Conservation (phyloP, 2,888 invertebrate genomes). For the Spilarctia lutea region DNA sequence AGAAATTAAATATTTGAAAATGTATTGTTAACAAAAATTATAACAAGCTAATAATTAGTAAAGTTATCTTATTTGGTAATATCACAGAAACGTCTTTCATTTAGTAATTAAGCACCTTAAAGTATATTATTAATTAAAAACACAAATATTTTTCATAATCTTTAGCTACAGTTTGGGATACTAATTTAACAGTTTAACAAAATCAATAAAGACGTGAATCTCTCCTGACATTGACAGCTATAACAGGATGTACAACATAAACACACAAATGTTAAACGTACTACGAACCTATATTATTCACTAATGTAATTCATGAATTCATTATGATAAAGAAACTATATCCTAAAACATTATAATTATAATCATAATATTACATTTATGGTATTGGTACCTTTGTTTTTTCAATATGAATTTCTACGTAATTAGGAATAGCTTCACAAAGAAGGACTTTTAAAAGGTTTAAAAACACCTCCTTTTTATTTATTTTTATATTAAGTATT, state of each 20-base stretch:
- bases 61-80: conserved; percentile 52
- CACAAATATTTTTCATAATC: neutral
- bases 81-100: conserved; percentile 65
- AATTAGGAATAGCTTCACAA: neutral
- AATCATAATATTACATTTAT: neutral
- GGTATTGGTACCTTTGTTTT: neutral
- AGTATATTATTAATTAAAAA: neutral
- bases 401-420: neutral
- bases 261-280: too few relatives aligned
- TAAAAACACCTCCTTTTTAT: neutral
- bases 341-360: neutral
- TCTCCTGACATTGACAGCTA: neutral
- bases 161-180: neutral
- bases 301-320: neutral
- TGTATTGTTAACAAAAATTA: conserved; percentile 35
- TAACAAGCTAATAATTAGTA: conserved; percentile 8
- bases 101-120: conserved; percentile 22
- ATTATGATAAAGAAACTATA: neutral
- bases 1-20: conserved; percentile 62
- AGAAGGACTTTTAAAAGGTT: neutral
- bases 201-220: neutral
- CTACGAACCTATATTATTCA: too few relatives aligned
- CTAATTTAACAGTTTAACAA: neutral
- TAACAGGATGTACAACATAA: neutral
- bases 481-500: neutral